A percentile compares a stretch with the other conserved stretches of the same genome.
phyloP scores from a whole-genome alignment of 2,113 vertebrate species.

The Hyaena hyaena region DNA sequence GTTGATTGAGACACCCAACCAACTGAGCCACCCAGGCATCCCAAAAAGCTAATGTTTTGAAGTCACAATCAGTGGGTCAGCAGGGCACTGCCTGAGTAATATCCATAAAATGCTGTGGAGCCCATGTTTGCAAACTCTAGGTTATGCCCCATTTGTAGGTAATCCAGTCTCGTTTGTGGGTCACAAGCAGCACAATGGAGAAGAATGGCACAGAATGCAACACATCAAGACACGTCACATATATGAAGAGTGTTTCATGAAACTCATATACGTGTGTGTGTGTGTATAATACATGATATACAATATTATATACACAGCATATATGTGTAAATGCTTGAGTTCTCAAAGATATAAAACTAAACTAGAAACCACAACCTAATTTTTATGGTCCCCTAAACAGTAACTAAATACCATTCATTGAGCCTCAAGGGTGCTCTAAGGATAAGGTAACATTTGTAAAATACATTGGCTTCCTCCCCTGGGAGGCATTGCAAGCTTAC shows the following conservation, averaged over 20 bases:
- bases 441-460: conserved; percentile 46
- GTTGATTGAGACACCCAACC: too few relatives aligned
- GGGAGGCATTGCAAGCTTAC: conserved; percentile 31
- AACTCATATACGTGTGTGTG: neutral
- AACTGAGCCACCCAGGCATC: too few relatives aligned
- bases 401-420: conserved; percentile 30
- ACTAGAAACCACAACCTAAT: conserved; percentile 51
- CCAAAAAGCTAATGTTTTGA: neutral
- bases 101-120: neutral
- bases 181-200: neutral
- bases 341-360: conserved; percentile 39
- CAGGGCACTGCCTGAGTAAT: neutral
- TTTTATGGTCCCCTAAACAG: conserved; percentile 40
- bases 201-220: neutral
- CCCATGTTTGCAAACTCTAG: neutral
- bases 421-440: conserved; percentile 58
- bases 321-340: neutral
- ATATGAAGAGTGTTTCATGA: neutral
- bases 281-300: neutral
- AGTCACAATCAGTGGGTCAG: neutral
- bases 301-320: neutral
- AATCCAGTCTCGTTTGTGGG: neutral
- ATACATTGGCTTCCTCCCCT: neutral
- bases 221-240: neutral
- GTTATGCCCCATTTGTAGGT: neutral